Evolutionary conservation across 2,113 vertebrate genomes (phyloP), one percentile per base, ranked within the genome.

Genomic region (Dicaeum eximium): DNA sequence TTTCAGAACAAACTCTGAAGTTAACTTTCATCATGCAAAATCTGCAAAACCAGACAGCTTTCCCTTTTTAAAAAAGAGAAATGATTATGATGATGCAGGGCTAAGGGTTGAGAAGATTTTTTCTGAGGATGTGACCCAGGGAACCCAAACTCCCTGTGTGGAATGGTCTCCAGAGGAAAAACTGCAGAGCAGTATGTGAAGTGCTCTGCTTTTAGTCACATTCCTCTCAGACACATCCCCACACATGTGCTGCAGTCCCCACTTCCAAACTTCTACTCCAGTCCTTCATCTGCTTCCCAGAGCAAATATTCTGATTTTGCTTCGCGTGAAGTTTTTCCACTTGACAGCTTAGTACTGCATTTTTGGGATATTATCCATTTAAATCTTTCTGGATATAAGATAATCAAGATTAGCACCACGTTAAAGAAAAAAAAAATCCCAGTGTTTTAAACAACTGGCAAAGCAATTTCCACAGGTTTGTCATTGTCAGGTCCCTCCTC

Each of bases 201-300:
- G 48, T 6, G 47, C 7, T 90, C 85, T 96, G 92, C 56, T 85
- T 93, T 90, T 12, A 62, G 80, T 66, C 90, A 70, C 56, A 64
- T 40, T 86, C 71, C 74, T 90, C 85, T 62, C 9, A 61, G 88
- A 50, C 71, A 71, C 60, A 90, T 62, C 92, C 62, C 62, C 64
- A 75, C 38, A 50, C 50, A 8, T 93, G 93, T 40, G 58, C 56
- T 66, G 67, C 90, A 90, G 30, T 42, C 86, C 75, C 28, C 74
- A 24, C 70, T 87, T 42, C 37, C 8, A 24, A 86, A 75, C 53
- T 50, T 60, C 45, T 33, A 15, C 42, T 38, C 8, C 1, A 85
- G 11, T 5, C 47, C 70, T 70, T 88, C 95, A 96, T 94, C 92
- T 94, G 95, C 87, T 92, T 21, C 82, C 87, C 95, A 97, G 78